phyloP scores from a whole-genome alignment of 2,888 invertebrate species.

The Phasia obesa region DNA sequence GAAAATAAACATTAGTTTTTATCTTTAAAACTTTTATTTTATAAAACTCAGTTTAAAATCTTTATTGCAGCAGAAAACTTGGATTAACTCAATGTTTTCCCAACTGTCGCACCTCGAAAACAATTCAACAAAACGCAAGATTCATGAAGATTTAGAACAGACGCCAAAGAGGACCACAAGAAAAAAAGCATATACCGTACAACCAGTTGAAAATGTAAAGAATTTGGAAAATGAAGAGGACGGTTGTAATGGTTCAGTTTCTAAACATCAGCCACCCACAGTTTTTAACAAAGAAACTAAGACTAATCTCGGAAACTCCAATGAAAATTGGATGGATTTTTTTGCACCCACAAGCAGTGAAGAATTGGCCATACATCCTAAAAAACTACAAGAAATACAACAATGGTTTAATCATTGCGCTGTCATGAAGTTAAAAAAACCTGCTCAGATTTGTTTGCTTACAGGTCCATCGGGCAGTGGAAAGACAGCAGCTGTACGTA shows the following conservation, averaged over 20 bases:
- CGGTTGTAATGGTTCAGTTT: neutral
- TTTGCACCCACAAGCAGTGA: constrained; percentile 85
- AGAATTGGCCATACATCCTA: constrained; percentile 89
- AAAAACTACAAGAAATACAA: constrained; percentile 89
- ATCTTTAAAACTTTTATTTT: neutral
- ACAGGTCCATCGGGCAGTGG: constrained; percentile 93
- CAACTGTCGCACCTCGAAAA: constrained; percentile 61
- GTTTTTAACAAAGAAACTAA: neutral
- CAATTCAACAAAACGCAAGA: constrained; percentile 33
- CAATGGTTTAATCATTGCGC: constrained; percentile 85
- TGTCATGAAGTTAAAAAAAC: constrained; percentile 74
- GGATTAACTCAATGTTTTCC: constrained; percentile 78
- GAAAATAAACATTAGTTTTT: no score
- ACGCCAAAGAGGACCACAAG: constrained; percentile 21
- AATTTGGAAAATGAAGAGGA: constrained; percentile 65
- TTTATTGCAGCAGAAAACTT: constrained; percentile 77
- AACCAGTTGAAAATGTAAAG: constrained; percentile 10
- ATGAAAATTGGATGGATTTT: constrained; percentile 84
- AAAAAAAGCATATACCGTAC: constrained; percentile 12
- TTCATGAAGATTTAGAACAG: neutral
- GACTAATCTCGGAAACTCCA: neutral
- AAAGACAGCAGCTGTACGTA: constrained; percentile 89
- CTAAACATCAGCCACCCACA: neutral
- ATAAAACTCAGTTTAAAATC: neutral
- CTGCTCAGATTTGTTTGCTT: constrained; percentile 86